Percentiles rank a stretch among this genome's conserved stretches.
Evolutionary conservation across 2,888 invertebrate genomes (phyloP).

Genomic region (Tenthredo scrophulariae): DNA sequence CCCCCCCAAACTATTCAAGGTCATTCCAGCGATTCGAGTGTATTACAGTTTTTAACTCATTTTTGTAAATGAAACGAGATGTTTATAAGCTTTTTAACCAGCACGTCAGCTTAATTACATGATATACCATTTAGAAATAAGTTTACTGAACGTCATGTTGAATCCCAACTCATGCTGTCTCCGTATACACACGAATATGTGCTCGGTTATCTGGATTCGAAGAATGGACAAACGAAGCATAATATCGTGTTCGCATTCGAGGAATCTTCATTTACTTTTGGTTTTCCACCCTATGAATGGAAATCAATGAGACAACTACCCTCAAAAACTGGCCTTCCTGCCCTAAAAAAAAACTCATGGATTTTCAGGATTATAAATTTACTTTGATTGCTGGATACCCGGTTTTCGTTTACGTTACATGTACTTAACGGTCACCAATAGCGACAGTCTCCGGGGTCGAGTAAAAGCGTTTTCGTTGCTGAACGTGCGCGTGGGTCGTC

Average conservation of each 20-base stretch:
- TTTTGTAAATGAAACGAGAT: background rate
- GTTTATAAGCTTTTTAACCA: background rate
- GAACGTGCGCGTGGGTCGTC: slow-evolving; percentile 24
- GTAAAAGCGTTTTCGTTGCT: slow-evolving; percentile 7
- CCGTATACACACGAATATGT: background rate
- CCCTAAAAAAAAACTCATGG: background rate
- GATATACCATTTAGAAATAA: background rate
- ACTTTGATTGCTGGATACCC: background rate
- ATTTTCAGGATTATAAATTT: background rate
- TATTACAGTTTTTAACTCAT: background rate
- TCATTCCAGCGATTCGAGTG: background rate
- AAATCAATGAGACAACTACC: background rate
- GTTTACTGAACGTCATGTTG: background rate
- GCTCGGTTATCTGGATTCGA: background rate
- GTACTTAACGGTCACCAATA: background rate
- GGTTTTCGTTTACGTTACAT: background rate
- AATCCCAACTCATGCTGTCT: background rate
- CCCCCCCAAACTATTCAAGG: background rate
- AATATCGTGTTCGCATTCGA: background rate
- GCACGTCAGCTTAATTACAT: background rate
- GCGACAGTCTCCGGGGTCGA: slow-evolving; percentile 14
- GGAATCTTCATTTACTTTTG: background rate
- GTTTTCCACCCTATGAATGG: background rate
- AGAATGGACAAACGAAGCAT: background rate
- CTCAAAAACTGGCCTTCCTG: background rate